Conservation (phyloP, 2,797 vertebrate genomes). For the Philypnodon macrostomus region DNA sequence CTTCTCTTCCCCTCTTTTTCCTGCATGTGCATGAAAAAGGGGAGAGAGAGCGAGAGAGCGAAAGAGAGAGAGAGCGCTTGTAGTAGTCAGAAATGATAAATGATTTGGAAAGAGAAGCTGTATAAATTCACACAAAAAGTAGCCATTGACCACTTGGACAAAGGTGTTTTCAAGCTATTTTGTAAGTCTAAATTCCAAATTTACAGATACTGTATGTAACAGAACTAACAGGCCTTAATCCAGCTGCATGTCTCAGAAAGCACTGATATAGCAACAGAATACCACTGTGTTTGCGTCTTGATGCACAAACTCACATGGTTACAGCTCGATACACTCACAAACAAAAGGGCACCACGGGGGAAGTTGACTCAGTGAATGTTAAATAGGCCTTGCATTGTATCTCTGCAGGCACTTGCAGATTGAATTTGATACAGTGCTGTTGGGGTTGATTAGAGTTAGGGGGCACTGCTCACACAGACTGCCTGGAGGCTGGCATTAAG, state of each 20-base stretch:
- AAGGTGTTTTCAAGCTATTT: not conserved
- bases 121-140: constrained; percentile 14
- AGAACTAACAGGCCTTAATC: no score
- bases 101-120: constrained; percentile 22
- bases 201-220: no score
- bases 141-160: not conserved
- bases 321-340: constrained; percentile 36
- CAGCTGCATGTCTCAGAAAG: not conserved
- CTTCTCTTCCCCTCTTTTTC: constrained; percentile 23
- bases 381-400: constrained; percentile 74
- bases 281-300: constrained; percentile 22
- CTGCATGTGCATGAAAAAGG: not conserved
- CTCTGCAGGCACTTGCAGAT: constrained; percentile 40
- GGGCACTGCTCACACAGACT: not conserved
- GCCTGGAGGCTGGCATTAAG: constrained; percentile 22
- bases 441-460: constrained; percentile 23
- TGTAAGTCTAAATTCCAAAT: no score
- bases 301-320: constrained; percentile 56
- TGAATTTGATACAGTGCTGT: constrained; percentile 56
- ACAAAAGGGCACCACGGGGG: constrained; percentile 60
- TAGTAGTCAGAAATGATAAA: constrained; percentile 58
- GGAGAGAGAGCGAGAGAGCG: no score
- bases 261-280: constrained; percentile 43
- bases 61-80: not conserved
- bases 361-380: constrained; percentile 69